phyloP scores from a whole-genome alignment of 1,140 invertebrate genomes.

The Nixonia krombeini region DNA sequence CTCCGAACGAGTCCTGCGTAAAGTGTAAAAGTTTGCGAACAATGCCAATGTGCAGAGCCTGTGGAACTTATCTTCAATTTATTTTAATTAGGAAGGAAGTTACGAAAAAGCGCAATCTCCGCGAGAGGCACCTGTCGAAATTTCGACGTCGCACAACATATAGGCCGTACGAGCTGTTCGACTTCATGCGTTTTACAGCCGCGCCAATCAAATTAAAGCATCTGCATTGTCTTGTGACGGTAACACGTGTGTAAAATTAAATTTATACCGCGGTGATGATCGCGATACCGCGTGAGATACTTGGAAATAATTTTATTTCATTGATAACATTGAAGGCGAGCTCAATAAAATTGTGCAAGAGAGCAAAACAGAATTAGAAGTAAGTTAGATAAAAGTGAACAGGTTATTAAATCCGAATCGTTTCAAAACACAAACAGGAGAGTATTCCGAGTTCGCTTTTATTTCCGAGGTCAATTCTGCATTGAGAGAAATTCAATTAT shows the following conservation, averaged over 20 bases:
- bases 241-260: background rate
- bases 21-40: slow-evolving; percentile 55
- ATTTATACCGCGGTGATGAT: background rate
- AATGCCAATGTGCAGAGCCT: slow-evolving; percentile 51
- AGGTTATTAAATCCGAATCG: too few relatives aligned
- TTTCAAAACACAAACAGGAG: too few relatives aligned
- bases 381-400: too few relatives aligned
- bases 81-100: slow-evolving; percentile 69
- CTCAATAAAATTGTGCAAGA: background rate
- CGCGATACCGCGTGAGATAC: background rate
- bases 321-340: background rate
- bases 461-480: too few relatives aligned
- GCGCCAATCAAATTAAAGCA: slow-evolving; percentile 39
- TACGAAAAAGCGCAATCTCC: slow-evolving; percentile 60
- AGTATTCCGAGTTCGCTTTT: too few relatives aligned
- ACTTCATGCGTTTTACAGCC: slow-evolving; percentile 31
- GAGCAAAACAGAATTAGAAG: too few relatives aligned
- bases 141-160: slow-evolving; percentile 49
- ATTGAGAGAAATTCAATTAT: too few relatives aligned
- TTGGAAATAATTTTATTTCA: slow-evolving; percentile 1
- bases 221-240: slow-evolving; percentile 34
- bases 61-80: slow-evolving; percentile 63
- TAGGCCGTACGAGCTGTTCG: slow-evolving; percentile 22
- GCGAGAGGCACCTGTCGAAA: slow-evolving; percentile 50
- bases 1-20: slow-evolving; percentile 51